Base-by-base conservation (phyloP, 2,888 invertebrate species). In the Drosophila trichaetosa region DNA sequence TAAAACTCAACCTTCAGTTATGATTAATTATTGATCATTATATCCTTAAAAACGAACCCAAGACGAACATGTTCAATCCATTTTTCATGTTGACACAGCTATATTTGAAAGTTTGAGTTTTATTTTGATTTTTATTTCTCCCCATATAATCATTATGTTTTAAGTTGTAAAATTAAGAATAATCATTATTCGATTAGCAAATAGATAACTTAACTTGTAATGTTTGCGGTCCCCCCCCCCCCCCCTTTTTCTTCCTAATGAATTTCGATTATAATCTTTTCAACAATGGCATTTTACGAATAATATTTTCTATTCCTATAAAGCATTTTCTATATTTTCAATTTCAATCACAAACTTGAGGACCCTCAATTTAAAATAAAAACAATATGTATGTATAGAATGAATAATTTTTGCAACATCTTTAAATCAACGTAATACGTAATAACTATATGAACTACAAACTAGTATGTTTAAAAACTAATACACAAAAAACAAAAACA, bases 351-450 rank as follows among this genome's bases (percentile, higher is more conserved):
- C 40, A 36, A 21, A 46, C 46, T 13, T 61, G 34, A 64, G 52
- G 52, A 48, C 66, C 49, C 53, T 53, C 64, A 68, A 63, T 57
- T 59, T 60, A 59, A 57, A 46, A 49, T 40, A 21, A 52, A n/a
- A 54, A 48, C 27, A 53, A 38, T 67, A 54, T 73, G 40, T 34
- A 52, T 69, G 71, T 76, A 67, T 73, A 68, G 58, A 70, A 70
- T 76, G 69, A 73, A 80, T 71, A 70, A 83, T 73, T 82, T 67
- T 71, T 51, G 65, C 36, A n/a, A 56, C 74, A 73, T 63, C 69
- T 85, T 80, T 74, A 67, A 84, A 74, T 76, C 80, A 82, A 74
- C 77, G 74, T 76, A 82, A 89, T 84, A 84, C 84, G 84, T 84
- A 84, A 84, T 79, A 82, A 87, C 74, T 79, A 82, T 74, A 89